Base-by-base conservation (phyloP, 2,888 invertebrate genomes). In the Pseudanteris insignis region DNA sequence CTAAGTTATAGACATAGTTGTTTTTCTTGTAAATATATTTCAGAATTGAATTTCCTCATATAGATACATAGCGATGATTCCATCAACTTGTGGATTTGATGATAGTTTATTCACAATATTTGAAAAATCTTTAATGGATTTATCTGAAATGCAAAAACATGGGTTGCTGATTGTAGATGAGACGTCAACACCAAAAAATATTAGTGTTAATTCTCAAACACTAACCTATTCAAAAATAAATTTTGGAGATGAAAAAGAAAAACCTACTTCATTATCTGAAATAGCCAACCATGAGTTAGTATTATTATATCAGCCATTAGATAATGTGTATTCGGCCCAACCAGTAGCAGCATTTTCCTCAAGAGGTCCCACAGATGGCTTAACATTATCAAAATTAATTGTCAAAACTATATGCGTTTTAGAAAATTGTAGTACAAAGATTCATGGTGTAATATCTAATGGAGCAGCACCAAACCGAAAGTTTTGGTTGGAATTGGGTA, bases 371-470 rank as follows among this genome's bases (percentile, higher is more conserved):
- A 55, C 55, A 1, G 30, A 40, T 8, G 61, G 65, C 4, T 40
- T 50, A 10, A 55, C 53, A 3, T 26, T 37, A 25, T 4, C 26
- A 1, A 59, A 54, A 28, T 13, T 67, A 11, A 37, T 64, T 8
- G 25, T 67, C 0, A 61, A 37, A 29, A 18, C 18, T 5, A 63
- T 66, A 9, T 18, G 30, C 2, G 33, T 64, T 6, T n/a, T 64
- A 34, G 61, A 59, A 40, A 51, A 51, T 25, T 51, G 58, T 29
- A 60, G 58, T 10, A 53, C 44, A 12, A 38, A 48, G 8, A 41
- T 67, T 2, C 61, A 69, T 37, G 66, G 61, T 5, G 58, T 66
- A 10, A 37, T 67, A n/a, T 50, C 48, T 41, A 64, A 69, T 34
- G 63, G 60, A 10, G 66, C 63, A 25, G 14, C 58, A 3, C 44